Base-by-base conservation (phyloP, 2,797 vertebrate genomes). In the Momotus momota region DNA sequence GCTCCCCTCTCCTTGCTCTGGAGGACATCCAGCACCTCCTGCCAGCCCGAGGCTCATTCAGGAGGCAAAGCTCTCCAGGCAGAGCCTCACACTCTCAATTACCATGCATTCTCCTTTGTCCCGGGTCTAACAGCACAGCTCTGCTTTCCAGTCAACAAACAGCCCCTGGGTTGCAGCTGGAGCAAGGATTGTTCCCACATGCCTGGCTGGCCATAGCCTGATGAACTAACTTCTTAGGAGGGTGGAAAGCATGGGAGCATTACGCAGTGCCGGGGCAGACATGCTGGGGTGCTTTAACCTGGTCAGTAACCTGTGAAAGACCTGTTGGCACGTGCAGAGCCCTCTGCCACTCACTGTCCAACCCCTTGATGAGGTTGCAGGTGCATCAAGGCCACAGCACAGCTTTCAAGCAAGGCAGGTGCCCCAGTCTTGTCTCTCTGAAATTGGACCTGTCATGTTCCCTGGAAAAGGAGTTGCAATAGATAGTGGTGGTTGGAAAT, bases 251-350 rank as follows among this genome's bases (percentile, higher is more conserved):
- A 3, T n/a, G 41, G 52, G 29, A 55, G 48, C 35, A 18, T 49
- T 15, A 6, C 2, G 2, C 60, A 45, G 60, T 4, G 25, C 45
- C 3, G 2, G 51, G 60, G 9, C 21, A 40, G 31, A 41, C 22
- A 2, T 1, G 0, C 22, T 41, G 48, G 22, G 22, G 48, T 6
- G 45, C 31, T n/a, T 67, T 19, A 72, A 57, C 15, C 5, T 3
- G 45, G 21, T 29, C 66, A 64, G 35, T 6, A 43, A 54, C 15
- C 45, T 13, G 38, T 27, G 41, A 55, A 31, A 74, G 35, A 31
- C 31, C 31, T 6, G 0, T 7, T 5, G 0, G 57, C 10, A 57
- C 0, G 0, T 17, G 23, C 35, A 49, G 49, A 71, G 20, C 12
- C 62, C 64, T 20, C 51, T 80, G 57, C 12, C 13, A 33, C 1